Percentiles rank a stretch among this genome's conserved stretches.
Conservation (phyloP, 2,888 invertebrate species). For the Torymus aiolomorphi region DNA sequence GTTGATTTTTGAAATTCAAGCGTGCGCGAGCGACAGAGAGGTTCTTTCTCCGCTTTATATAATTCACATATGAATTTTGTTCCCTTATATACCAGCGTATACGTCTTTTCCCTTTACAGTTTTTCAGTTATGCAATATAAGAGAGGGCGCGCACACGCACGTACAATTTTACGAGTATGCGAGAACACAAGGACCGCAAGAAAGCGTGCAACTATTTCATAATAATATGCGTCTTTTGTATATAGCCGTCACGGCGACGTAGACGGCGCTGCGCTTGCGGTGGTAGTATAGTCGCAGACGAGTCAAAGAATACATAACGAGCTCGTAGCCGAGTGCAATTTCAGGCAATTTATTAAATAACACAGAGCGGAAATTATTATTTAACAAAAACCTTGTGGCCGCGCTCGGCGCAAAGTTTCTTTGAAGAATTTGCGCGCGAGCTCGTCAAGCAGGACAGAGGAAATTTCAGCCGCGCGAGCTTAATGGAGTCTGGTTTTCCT, state of each 20-base stretch:
- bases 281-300: too few relatives aligned
- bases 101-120: slow-evolving; percentile 28
- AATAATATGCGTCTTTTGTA: slow-evolving; percentile 32
- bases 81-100: not conserved
- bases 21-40: not conserved
- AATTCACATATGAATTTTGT: slow-evolving; percentile 26
- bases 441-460: too few relatives aligned
- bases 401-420: not conserved
- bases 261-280: too few relatives aligned
- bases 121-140: slow-evolving; percentile 26
- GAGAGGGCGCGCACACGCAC: not conserved
- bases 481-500: slow-evolving; percentile 24
- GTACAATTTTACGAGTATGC: slow-evolving; percentile 12
- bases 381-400: slow-evolving; percentile 29
- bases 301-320: slow-evolving; percentile 13
- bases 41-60: slow-evolving; percentile 14
- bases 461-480: not conserved
- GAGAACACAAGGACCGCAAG: slow-evolving; percentile 1
- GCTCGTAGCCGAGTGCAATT: not conserved
- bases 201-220: slow-evolving; percentile 37
- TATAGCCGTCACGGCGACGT: not conserved
- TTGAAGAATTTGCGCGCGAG: slow-evolving; percentile 10
- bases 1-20: slow-evolving; percentile 17
- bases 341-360: slow-evolving; percentile 27
- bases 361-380: slow-evolving; percentile 31